A percentile compares a stretch with the other conserved stretches of the same genome.
Conservation (phyloP, 2,113 vertebrate genomes). For the Macroglossus sobrinus region DNA sequence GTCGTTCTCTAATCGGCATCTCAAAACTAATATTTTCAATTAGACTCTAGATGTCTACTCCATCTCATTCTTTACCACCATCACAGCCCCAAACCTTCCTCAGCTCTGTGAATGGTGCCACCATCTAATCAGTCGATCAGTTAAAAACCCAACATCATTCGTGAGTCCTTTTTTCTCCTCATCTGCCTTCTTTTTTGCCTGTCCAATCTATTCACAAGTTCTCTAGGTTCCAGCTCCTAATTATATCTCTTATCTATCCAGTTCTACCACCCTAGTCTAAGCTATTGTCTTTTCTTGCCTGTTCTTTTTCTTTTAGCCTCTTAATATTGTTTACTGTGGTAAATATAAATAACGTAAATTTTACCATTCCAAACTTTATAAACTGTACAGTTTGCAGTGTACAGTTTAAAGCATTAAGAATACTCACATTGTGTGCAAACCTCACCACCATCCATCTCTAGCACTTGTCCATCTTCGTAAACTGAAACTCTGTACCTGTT, state of each 20-base stretch:
- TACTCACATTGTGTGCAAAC: background rate
- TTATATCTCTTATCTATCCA: background rate
- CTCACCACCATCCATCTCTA: background rate
- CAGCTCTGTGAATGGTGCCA: background rate
- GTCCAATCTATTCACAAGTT: background rate
- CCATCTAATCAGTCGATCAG: background rate
- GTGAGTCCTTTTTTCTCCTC: background rate
- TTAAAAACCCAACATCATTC: background rate
- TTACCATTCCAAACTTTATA: background rate
- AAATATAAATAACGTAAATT: background rate
- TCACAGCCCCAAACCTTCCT: background rate
- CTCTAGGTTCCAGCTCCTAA: background rate
- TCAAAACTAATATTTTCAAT: background rate
- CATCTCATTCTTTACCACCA: accelerated
- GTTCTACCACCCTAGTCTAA: background rate
- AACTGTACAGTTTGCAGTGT: background rate
- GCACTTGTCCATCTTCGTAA: background rate
- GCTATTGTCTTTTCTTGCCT: background rate
- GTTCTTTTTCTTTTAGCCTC: background rate
- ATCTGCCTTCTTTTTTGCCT: background rate
- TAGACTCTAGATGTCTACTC: background rate
- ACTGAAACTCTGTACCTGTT: background rate
- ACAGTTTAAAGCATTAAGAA: background rate
- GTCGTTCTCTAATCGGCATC: background rate
- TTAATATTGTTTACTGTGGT: background rate